A percentile compares a stretch with the other conserved stretches of the same genome.
phyloP scores from a whole-genome alignment of 2,797 vertebrate genomes.

The Squalus acanthias region DNA sequence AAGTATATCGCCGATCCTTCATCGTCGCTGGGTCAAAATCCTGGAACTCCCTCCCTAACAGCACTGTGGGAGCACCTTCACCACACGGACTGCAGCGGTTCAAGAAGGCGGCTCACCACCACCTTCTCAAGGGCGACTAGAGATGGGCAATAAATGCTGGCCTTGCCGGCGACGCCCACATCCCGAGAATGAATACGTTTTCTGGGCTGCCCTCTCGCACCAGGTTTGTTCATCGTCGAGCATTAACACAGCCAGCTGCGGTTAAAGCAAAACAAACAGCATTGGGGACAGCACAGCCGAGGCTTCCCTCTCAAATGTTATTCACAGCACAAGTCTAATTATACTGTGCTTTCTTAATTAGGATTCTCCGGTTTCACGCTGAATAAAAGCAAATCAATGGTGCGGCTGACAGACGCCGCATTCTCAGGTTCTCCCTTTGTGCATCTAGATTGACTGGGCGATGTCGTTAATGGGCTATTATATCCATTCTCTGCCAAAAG shows the following conservation, averaged over 20 bases:
- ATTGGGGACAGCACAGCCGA: neutral
- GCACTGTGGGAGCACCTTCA: neutral
- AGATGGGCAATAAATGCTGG: neutral
- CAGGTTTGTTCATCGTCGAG: neutral
- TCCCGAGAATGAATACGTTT: neutral
- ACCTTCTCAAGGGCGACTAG: neutral
- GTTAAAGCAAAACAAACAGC: neutral
- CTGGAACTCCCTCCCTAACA: neutral
- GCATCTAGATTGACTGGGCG: neutral
- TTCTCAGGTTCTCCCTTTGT: neutral
- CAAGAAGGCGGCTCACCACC: neutral
- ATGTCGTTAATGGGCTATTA: neutral
- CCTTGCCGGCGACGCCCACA: neutral
- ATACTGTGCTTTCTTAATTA: neutral
- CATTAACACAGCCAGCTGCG: neutral
- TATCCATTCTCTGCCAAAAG: neutral
- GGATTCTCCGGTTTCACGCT: neutral
- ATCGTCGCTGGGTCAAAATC: too few species aligned
- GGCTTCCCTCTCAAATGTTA: neutral
- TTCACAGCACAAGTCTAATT: neutral
- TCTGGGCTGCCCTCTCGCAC: neutral
- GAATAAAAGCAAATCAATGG: neutral
- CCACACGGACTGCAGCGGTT: neutral
- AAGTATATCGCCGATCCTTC: neutral
- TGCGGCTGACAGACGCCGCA: neutral